Conservation (phyloP, 92 coral and sea anemone genomes). For the Porites lobata region DNA sequence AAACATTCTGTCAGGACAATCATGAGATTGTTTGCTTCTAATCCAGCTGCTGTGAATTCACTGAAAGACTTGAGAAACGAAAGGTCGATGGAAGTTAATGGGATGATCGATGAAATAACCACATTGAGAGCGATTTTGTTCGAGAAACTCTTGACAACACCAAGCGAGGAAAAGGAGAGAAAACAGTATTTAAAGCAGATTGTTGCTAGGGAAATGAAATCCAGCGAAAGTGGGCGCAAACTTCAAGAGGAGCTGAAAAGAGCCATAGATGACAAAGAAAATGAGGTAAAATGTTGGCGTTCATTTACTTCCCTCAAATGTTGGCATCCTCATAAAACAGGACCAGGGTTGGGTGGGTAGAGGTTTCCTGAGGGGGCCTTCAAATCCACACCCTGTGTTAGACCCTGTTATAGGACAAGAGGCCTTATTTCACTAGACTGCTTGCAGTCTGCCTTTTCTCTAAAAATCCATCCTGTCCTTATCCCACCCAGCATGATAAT, state of each 20-base stretch:
- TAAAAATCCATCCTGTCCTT: no score
- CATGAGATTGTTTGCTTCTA: slow-evolving; percentile 86
- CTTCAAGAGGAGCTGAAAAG: slow-evolving; percentile 85
- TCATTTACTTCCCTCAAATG: no score
- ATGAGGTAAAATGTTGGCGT: slow-evolving; percentile 73
- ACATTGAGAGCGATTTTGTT: slow-evolving; percentile 86
- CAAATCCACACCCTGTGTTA: no score
- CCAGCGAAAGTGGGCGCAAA: slow-evolving; percentile 82
- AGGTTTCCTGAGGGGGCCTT: no score
- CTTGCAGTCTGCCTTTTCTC: no score
- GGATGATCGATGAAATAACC: slow-evolving; percentile 79
- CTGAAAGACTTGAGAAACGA: slow-evolving; percentile 76
- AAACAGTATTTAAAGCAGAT: slow-evolving; percentile 82
- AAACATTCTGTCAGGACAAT: slow-evolving; percentile 84
- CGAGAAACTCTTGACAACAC: slow-evolving; percentile 90
- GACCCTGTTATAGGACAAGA: no score
- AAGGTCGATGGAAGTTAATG: slow-evolving; percentile 85
- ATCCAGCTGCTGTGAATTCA: slow-evolving; percentile 89
- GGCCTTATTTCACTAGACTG: no score
- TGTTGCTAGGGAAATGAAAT: slow-evolving; percentile 88
- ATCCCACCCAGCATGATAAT: no score
- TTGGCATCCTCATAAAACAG: not conserved
- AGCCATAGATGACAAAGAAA: slow-evolving; percentile 93
- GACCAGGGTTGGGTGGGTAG: no score
- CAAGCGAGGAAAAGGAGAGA: slow-evolving; percentile 88